Evolutionary conservation across 2,888 invertebrate species (phyloP), one percentile per base, ranked within the genome.

Genomic region (Athalia circularis): DNA sequence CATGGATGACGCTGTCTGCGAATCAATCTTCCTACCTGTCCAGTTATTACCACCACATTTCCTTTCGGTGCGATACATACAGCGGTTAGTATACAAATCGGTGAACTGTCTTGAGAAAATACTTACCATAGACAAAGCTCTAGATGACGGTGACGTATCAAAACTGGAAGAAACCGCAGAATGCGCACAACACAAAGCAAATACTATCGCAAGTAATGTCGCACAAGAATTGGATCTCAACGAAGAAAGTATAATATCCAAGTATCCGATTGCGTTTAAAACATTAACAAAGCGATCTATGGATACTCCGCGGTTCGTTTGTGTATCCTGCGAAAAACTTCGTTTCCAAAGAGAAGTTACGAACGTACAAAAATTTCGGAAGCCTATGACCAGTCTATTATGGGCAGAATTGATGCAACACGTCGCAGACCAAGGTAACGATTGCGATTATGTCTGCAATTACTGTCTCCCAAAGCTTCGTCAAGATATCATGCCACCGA

Each of bases 321-420:
- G 82, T 67, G 70, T 81, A 50, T 82, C 82, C 57, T 84, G 84
- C 77, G 79, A 83, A 77, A 84, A 82, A 61, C 79, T 85, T 5
- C 79, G 81, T 52, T 80, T 50, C 77, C 61, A 11, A 57, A 79
- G 80, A 80, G 77, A 84, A 48, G 52, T 82, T 11, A 52, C 11
- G 43, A 7, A 29, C 52, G 57, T 82, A n/a, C 7, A 80, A 80
- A 85, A 43, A 29, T 13, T 6, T 29, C 29, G 7, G 75, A 86
- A 13, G 83, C 84, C 77, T 77, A 82, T 52, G 82, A 81, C 79
- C 82, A 86, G 80, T 84, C 81, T 81, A 80, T 11, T 47, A 50
- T 83, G 81, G 82, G 64, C 11, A 68, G 57, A 65, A n/a, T n/a
- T n/a, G n/a, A n/a, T n/a, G n/a, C n/a, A n/a, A n/a, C n/a, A n/a